Percentiles rank a stretch among this genome's conserved stretches.
These are phyloP conservation scores for Oscheius sp. DNA, from an alignment of 2,888 invertebrate genomes.

Conservation along the genomic window DNA sequence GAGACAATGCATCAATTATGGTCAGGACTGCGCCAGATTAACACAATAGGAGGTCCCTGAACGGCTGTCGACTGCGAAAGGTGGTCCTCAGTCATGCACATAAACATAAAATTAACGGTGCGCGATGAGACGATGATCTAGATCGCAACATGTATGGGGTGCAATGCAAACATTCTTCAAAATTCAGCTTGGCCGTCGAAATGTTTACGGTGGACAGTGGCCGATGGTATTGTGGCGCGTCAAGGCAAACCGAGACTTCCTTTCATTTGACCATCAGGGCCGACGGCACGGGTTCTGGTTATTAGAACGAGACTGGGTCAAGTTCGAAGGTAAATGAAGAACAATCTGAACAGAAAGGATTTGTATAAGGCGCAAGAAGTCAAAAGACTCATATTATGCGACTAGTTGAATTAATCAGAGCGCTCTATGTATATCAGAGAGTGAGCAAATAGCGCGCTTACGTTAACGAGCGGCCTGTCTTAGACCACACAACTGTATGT, in stretches of 20 bases:
- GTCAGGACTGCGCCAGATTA: slow-evolving; percentile 26
- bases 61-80: slow-evolving; percentile 16
- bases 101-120: background rate
- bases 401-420: slow-evolving; percentile 26
- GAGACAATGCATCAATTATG: slow-evolving; percentile 29
- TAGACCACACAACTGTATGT: slow-evolving; percentile 29
- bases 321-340: slow-evolving; percentile 5
- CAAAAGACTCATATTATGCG: slow-evolving; percentile 2
- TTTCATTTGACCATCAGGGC: slow-evolving; percentile 25
- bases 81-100: background rate
- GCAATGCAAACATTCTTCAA: slow-evolving; percentile 22
- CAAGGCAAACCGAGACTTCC: slow-evolving; percentile 33
- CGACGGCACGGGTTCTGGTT: slow-evolving; percentile 28
- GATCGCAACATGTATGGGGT: slow-evolving; percentile 14
- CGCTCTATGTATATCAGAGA: slow-evolving; percentile 29
- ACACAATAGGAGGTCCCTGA: slow-evolving; percentile 26
- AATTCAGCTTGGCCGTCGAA: slow-evolving; percentile 18
- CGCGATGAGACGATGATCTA: slow-evolving; percentile 21
- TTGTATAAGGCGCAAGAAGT: background rate
- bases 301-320: slow-evolving; percentile 21
- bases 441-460: slow-evolving; percentile 26
- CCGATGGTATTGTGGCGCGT: slow-evolving; percentile 28
- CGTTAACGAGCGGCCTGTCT: slow-evolving; percentile 32
- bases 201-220: slow-evolving; percentile 25
- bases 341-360: background rate